These are phyloP conservation scores for Chascanopsetta lugubris DNA, from an alignment of 2,113 vertebrate species.

Conservation along the genomic window DNA sequence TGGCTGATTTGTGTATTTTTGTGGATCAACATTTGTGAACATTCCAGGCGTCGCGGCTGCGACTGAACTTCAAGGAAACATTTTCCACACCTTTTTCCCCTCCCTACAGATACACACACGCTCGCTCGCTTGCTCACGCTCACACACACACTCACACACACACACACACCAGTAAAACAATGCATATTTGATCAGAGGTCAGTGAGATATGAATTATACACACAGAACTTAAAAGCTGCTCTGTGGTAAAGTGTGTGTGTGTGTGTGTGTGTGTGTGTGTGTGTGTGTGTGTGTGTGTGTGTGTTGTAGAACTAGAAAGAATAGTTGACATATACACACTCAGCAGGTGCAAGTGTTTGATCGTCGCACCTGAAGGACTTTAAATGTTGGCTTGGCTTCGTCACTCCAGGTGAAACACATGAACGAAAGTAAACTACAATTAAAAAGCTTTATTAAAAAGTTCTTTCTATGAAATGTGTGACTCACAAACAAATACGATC, in stretches of 20 bases:
- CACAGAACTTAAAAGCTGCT: constrained; percentile 58
- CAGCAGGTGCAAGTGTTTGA: constrained; percentile 29
- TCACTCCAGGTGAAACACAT: no score
- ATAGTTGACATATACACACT: constrained; percentile 13
- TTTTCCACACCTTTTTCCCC: no score
- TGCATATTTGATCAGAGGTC: constrained; percentile 65
- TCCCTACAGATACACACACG: no score
- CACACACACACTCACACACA: not conserved
- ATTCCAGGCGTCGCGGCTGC: no score
- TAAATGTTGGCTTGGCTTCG: not conserved
- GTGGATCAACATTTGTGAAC: no score
- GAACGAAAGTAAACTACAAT: no score
- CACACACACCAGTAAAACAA: constrained; percentile 35
- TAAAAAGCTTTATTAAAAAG: no score
- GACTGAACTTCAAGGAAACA: no score
- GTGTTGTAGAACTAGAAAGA: constrained; percentile 13
- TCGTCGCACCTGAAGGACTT: constrained; percentile 15
- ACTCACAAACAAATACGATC: no score
- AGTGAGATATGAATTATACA: constrained; percentile 68
- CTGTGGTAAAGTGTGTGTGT: not conserved
- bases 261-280: constrained; percentile 7
- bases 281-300: not conserved
- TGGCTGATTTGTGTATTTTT: not conserved
- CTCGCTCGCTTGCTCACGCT: not conserved
- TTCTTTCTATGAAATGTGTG: no score